Conservation (phyloP, 2,113 vertebrate genomes). For the Scomber scombrus region DNA sequence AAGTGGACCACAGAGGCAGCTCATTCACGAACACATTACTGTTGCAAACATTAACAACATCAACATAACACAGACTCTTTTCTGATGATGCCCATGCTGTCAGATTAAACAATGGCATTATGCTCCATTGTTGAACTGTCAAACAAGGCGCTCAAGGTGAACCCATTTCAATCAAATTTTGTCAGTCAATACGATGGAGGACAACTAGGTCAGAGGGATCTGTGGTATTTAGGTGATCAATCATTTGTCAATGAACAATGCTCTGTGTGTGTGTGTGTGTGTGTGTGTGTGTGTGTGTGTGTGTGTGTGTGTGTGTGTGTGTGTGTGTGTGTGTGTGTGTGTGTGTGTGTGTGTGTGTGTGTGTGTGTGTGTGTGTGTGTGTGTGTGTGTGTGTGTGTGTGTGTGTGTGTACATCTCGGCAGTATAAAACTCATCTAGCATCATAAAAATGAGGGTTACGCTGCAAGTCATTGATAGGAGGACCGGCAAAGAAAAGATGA, state of each 20-base stretch:
- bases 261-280: not conserved
- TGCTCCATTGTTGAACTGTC: not conserved
- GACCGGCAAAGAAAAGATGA: no score
- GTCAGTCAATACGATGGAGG: slow-evolving; percentile 37
- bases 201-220: slow-evolving; percentile 38
- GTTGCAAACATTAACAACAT: not conserved
- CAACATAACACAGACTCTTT: not conserved
- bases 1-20: not conserved
- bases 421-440: not conserved
- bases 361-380: not conserved
- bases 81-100: not conserved
- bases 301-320: not conserved
- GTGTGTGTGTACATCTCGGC: not conserved
- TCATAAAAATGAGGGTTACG: slow-evolving; percentile 9
- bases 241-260: slow-evolving; percentile 5
- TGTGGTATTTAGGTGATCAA: slow-evolving; percentile 44
- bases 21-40: not conserved
- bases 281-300: not conserved
- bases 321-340: not conserved
- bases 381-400: not conserved
- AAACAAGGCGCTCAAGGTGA: slow-evolving; percentile 17
- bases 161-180: slow-evolving; percentile 41
- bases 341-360: not conserved
- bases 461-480: not conserved
- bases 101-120: slow-evolving; percentile 7